These are phyloP conservation scores for Cheumatopsyche charites DNA, from an alignment of 1,140 invertebrate species.

Conservation along the genomic window DNA sequence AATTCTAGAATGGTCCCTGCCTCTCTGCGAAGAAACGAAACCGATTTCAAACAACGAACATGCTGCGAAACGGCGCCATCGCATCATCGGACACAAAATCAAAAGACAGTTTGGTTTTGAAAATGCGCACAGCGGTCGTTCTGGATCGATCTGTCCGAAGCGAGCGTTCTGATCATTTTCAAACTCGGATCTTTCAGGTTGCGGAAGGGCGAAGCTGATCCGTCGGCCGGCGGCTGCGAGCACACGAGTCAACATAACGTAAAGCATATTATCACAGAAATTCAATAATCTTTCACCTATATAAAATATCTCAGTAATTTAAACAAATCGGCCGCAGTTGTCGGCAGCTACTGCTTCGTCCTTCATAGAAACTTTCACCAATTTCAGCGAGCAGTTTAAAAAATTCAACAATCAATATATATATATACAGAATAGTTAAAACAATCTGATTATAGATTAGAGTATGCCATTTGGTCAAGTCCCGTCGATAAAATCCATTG, in stretches of 20 bases:
- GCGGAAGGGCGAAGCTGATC: too few relatives aligned
- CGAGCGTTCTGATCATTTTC: too few relatives aligned
- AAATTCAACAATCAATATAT: background rate
- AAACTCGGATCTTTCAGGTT: too few relatives aligned
- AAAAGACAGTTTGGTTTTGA: too few relatives aligned
- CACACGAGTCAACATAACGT: background rate
- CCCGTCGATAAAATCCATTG: conserved; percentile 43
- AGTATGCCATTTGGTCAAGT: conserved; percentile 27
- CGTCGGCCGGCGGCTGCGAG: too few relatives aligned
- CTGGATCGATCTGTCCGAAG: too few relatives aligned
- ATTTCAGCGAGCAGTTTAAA: background rate
- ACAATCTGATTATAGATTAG: too few relatives aligned
- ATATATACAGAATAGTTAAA: background rate
- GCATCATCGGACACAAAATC: too few relatives aligned
- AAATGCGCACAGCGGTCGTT: too few relatives aligned
- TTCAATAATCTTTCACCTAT: background rate
- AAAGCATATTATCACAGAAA: background rate
- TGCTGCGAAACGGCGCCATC: too few relatives aligned
- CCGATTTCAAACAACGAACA: background rate
- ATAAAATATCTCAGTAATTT: background rate
- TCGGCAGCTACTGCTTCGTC: background rate
- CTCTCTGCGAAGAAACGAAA: background rate
- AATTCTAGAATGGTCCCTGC: conserved; percentile 24
- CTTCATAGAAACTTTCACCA: background rate
- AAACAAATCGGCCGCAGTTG: background rate